phyloP scores from a whole-genome alignment of 2,797 vertebrate genomes.

The Cuculus canorus region DNA sequence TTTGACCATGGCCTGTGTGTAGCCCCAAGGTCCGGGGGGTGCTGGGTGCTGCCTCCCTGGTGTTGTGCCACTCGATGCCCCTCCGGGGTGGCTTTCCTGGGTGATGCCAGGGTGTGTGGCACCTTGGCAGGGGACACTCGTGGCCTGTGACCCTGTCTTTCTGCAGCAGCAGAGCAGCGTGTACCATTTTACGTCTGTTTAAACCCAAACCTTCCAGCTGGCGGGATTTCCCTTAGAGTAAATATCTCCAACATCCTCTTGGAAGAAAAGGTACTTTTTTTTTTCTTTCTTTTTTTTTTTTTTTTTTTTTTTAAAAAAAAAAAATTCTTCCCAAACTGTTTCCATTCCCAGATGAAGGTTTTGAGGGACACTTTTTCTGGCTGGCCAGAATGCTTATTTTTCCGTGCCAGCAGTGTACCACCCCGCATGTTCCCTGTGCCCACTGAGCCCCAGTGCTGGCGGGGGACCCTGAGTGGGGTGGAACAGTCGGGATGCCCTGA shows the following conservation, averaged over 20 bases:
- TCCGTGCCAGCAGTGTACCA: fast-evolving
- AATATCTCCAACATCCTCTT: neutral
- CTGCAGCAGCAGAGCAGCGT: neutral
- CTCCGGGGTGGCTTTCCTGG: neutral
- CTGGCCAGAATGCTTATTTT: neutral
- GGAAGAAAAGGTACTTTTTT: neutral
- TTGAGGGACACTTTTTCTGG: neutral
- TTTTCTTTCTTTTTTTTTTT: too few relatives aligned
- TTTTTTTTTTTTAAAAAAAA: neutral
- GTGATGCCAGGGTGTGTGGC: fast-evolving
- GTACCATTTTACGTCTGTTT: neutral
- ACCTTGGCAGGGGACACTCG: neutral
- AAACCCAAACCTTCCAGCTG: neutral
- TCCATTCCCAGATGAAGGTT: neutral
- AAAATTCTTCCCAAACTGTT: neutral
- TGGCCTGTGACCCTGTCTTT: fast-evolving
- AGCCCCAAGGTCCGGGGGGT: neutral
- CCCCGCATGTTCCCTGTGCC: fast-evolving
- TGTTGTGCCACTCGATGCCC: neutral
- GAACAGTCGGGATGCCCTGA: neutral
- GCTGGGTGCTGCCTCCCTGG: fast-evolving
- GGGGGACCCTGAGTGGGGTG: neutral
- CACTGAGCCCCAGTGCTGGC: fast-evolving
- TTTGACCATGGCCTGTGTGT: neutral
- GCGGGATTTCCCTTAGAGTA: neutral